Evolutionary conservation across 2,113 vertebrate species (phyloP).

Genomic region (Burhinus oedicnemus): DNA sequence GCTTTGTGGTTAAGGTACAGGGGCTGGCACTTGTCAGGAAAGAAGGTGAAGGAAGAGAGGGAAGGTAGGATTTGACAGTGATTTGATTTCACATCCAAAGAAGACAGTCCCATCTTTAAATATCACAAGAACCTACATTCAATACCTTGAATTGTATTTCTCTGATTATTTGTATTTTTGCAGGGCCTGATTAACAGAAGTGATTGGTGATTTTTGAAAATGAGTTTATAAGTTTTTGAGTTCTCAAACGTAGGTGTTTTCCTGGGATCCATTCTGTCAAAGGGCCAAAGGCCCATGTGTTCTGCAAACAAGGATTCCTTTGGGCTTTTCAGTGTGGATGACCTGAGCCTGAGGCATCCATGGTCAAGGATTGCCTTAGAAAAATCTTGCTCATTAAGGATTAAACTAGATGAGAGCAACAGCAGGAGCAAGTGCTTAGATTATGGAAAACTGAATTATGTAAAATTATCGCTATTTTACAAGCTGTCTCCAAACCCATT

Average conservation of each 20-base stretch:
- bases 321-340: not conserved
- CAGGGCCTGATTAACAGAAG: no score
- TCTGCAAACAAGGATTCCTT: not conserved
- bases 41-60: not conserved
- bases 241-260: not conserved
- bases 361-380: not conserved
- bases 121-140: not conserved
- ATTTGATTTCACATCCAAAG: not conserved
- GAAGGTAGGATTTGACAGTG: not conserved
- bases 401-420: not conserved
- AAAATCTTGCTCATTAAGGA: not conserved
- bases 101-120: not conserved
- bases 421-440: not conserved
- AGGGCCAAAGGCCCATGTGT: not conserved
- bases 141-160: no score
- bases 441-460: not conserved
- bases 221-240: not conserved
- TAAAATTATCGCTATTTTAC: not conserved
- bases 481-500: not conserved
- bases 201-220: not conserved
- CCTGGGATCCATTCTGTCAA: not conserved
- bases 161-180: no score
- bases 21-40: not conserved
- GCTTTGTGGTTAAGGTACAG: not conserved
- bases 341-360: not conserved